These are phyloP conservation scores for Caenorhabditis afra DNA, from an alignment of 2,888 invertebrate species.

Conservation along the genomic window DNA sequence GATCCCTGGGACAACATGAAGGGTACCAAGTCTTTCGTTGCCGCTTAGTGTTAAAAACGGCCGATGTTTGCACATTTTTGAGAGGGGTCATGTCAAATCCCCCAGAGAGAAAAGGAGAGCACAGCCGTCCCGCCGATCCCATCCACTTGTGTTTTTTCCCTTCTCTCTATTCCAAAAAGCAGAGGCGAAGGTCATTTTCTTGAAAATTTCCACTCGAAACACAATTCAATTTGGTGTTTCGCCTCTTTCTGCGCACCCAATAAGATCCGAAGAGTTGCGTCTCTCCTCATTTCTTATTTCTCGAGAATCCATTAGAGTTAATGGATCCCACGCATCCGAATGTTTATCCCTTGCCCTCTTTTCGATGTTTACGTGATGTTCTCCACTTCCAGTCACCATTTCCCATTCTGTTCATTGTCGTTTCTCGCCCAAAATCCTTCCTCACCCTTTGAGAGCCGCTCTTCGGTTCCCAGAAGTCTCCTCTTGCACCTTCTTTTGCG, in stretches of 20 bases:
- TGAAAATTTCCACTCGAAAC: background rate
- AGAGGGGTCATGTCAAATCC: conserved; percentile 57
- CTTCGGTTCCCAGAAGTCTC: conserved; percentile 27
- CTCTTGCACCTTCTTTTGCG: conserved; percentile 3
- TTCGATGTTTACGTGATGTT: conserved; percentile 45
- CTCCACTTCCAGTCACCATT: conserved; percentile 19
- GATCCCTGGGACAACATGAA: background rate
- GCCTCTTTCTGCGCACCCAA: no score
- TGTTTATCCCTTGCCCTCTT: conserved; percentile 32
- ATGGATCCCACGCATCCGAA: conserved; percentile 17
- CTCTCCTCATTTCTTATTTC: conserved; percentile 1
- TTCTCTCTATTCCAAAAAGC: conserved; percentile 31
- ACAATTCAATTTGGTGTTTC: conserved; percentile 4
- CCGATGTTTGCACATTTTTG: conserved; percentile 55
- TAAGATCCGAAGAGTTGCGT: background rate
- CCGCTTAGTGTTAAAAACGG: conserved; percentile 32
- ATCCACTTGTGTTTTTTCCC: conserved; percentile 52
- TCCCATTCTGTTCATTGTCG: conserved; percentile 3
- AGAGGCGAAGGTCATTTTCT: conserved; percentile 18
- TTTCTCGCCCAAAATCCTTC: background rate
- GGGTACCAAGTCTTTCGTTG: conserved; percentile 12
- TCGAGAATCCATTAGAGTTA: conserved; percentile 11
- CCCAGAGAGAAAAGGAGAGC: conserved; percentile 30
- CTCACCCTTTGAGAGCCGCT: background rate
- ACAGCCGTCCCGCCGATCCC: conserved; percentile 44